phyloP scores from a whole-genome alignment of 2,888 invertebrate genomes.

The Adela reaumurella region DNA sequence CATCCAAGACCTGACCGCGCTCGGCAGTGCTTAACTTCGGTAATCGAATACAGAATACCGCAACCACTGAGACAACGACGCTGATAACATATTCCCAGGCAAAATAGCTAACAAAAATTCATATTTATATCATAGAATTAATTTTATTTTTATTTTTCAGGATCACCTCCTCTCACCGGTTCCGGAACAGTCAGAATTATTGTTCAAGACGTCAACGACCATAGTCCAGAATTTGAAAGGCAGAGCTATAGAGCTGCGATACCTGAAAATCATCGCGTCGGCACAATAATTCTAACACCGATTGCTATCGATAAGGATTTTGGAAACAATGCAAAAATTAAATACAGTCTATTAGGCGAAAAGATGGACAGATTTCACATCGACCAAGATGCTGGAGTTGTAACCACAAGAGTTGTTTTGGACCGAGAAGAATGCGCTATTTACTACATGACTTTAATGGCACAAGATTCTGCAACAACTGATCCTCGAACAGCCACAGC shows the following conservation, averaged over 20 bases:
- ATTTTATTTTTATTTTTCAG: conserved; percentile 48
- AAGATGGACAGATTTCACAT: conserved; percentile 78
- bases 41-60: no score
- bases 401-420: conserved; percentile 67
- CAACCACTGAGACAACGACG: no score
- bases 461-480: conserved; percentile 84
- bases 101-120: no score
- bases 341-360: conserved; percentile 81
- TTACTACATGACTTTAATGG: conserved; percentile 81
- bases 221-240: conserved; percentile 82
- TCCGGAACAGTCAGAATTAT: conserved; percentile 86
- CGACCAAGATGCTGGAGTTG: conserved; percentile 72
- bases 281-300: conserved; percentile 74
- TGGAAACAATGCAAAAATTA: conserved; percentile 82
- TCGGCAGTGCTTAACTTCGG: no score
- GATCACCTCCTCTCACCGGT: conserved; percentile 88
- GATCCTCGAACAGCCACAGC: conserved; percentile 80
- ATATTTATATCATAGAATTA: background rate
- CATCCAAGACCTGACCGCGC: no score
- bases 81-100: no score
- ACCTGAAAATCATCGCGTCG: conserved; percentile 77
- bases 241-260: conserved; percentile 76
- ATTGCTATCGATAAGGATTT: conserved; percentile 78
- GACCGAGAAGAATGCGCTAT: conserved; percentile 76
- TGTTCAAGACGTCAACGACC: conserved; percentile 93